Conservation (phyloP, 2,888 invertebrate genomes). For the Cerastis leucographa region DNA sequence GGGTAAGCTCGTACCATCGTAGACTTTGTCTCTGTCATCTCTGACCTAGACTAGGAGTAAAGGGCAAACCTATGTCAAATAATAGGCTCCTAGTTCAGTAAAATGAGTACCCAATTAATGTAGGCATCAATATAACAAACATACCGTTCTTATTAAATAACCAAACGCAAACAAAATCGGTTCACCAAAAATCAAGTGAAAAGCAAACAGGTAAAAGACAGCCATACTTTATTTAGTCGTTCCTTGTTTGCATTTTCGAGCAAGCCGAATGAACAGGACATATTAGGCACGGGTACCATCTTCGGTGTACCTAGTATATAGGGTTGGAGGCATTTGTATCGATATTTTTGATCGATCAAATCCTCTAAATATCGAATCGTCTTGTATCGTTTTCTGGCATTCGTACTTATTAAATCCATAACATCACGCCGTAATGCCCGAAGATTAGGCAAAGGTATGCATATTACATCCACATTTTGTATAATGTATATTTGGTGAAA, state of each 20-base stretch:
- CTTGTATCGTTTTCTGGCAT: neutral
- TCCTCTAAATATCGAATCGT: neutral
- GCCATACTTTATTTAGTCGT: neutral
- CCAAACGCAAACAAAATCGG: neutral
- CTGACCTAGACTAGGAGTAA: too few species aligned
- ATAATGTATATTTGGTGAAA: neutral
- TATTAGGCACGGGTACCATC: conserved; percentile 14
- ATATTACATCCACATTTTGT: neutral
- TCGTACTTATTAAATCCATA: neutral
- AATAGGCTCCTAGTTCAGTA: neutral
- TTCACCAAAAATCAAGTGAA: neutral
- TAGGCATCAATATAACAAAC: neutral
- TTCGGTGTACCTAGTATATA: conserved; percentile 23
- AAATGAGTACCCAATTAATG: neutral
- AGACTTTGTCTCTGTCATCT: too few species aligned
- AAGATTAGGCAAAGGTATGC: neutral
- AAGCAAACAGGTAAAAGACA: conserved; percentile 3
- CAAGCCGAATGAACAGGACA: conserved; percentile 18
- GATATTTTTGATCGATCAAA: neutral
- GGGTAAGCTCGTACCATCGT: too few species aligned
- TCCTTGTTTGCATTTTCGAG: conserved; percentile 25
- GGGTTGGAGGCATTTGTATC: neutral
- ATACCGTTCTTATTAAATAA: neutral
- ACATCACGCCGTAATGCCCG: neutral
- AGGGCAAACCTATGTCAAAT: too few species aligned